phyloP scores from a whole-genome alignment of 2,113 vertebrate species.

The Butorides virescens region DNA sequence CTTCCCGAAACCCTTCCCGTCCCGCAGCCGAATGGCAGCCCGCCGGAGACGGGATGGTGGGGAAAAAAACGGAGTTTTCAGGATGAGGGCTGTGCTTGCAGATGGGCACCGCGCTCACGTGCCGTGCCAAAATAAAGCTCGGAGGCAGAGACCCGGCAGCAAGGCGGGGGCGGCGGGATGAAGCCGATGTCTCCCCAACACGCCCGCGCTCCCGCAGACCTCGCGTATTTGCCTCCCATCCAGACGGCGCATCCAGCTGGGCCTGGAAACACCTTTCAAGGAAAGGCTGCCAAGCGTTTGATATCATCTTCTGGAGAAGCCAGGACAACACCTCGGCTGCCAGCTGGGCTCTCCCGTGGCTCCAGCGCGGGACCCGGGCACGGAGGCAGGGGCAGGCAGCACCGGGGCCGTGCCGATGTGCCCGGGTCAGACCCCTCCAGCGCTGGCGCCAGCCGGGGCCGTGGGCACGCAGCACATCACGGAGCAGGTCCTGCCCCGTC shows the following conservation, averaged over 20 bases:
- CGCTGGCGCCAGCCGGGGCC: neutral
- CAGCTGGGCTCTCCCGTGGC: neutral
- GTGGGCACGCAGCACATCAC: accelerated
- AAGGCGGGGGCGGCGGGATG: neutral
- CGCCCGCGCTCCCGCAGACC: neutral
- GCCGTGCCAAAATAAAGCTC: neutral
- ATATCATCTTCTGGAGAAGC: neutral
- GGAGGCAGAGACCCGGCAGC: neutral
- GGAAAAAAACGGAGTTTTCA: neutral
- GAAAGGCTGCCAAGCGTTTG: neutral
- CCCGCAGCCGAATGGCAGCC: neutral
- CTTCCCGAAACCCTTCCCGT: neutral
- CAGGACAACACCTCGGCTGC: neutral
- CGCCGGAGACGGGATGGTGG: neutral
- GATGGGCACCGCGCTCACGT: accelerated
- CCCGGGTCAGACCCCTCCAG: neutral
- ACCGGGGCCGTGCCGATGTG: accelerated
- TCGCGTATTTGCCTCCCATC: neutral
- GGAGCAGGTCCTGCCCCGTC: neutral
- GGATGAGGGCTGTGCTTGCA: neutral
- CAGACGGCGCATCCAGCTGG: neutral
- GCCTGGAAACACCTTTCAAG: neutral
- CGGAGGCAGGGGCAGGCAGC: neutral
- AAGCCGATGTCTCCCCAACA: neutral
- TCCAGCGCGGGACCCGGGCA: neutral